Conservation (phyloP, 2,888 invertebrate genomes). For the Graphium colonna region DNA sequence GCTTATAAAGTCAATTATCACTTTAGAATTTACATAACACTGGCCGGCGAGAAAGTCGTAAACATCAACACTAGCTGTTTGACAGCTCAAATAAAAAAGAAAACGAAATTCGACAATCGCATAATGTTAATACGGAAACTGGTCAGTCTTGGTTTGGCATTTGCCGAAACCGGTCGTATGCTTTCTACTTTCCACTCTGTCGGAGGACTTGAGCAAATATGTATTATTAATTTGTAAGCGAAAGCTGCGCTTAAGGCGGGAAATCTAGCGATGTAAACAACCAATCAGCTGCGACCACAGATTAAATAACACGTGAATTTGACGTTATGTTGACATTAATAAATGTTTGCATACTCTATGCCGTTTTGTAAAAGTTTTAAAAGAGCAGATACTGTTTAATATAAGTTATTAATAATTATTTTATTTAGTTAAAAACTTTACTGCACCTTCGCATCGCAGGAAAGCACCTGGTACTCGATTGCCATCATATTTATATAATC, state of each 20-base stretch:
- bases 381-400: too few species aligned
- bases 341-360: background rate
- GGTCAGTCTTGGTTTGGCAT: background rate
- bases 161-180: slow-evolving; percentile 12
- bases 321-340: background rate
- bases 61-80: background rate
- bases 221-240: slow-evolving; percentile 10
- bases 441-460: too few species aligned
- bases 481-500: too few species aligned
- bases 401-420: too few species aligned
- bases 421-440: too few species aligned
- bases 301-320: background rate
- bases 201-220: slow-evolving; percentile 1
- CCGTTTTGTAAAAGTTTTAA: too few species aligned
- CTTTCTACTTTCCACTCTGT: slow-evolving; percentile 19
- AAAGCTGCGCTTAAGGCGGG: background rate
- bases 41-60: background rate
- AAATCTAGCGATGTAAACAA: background rate
- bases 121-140: background rate
- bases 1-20: background rate
- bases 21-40: background rate
- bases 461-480: too few species aligned
- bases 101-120: background rate
- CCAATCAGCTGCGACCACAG: background rate
- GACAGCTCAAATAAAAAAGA: background rate